Evolutionary conservation across 2,797 vertebrate genomes (phyloP), one percentile per base, ranked within the genome.

Genomic region (Peromyscus nudipes): DNA sequence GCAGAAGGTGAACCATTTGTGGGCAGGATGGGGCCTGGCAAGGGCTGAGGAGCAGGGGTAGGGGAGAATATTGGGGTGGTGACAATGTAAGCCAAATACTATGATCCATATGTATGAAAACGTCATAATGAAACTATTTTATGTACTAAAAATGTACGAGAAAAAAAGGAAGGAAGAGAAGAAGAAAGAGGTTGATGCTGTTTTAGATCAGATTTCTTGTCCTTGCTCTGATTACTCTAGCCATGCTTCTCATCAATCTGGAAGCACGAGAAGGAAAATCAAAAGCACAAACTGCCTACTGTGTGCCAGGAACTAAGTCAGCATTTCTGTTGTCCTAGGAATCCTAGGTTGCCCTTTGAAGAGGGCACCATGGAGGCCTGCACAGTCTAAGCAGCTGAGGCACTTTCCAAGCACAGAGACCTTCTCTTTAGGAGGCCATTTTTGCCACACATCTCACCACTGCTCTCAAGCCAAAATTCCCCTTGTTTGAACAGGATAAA

Each of bases 161-260:
- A 49, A 49, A 52, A 55, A 43, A 19, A 46, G 17, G 37, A 37
- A 31, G 87, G 16, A n/a, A 43, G 1, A 49, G 52, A 21, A 55
- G 46, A 37, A 40, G 69, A 60, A 71, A 60, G 40, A 60, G 62
- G 19, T 11, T 37, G 85, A 12, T 98, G 96, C 97, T 98, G 96
- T 96, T 97, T 98, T 97, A 96, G 97, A 95, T 6, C 9, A 96
- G 0, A 0, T 87, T 93, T 97, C 97, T 98, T 98, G 96, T 97
- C 92, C 97, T 98, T 98, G 96, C 96, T 97, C 98, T 97, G 97
- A 92, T 97, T 95, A 86, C 84, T 97, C 92, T 95, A 19, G 81
- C 81, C 79, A 60, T 96, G 69, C 94, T 91, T 89, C 94, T 77
- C 86, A 91, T 91, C 87, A 34, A 4, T n/a, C 52, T 91, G 75